Base-by-base conservation (phyloP, 2,113 vertebrate genomes). In the Pelmatolapia mariae region DNA sequence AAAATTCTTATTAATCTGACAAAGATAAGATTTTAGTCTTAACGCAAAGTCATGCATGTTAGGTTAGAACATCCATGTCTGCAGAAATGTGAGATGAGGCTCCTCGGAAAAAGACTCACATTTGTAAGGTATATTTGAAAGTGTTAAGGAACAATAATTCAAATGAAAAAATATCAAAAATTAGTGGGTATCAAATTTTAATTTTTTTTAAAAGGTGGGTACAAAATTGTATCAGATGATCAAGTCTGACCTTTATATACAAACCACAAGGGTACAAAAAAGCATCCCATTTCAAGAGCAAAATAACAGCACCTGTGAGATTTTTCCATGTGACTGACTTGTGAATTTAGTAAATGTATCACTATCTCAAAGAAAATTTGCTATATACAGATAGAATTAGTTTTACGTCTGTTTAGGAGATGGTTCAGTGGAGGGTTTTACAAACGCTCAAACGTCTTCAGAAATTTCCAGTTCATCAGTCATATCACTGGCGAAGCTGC, bases 391-490 rank as follows among this genome's bases (percentile, higher is more conserved):
- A 5, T 4, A 57, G 54, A 57, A 57, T 8, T 38, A 38, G 12
- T 73, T 8, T 43, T 45, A 26, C 2, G 1, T 59, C 29, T n/a
- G 19, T 45, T 66, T 66, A 38, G 33, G 7, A 5, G 13, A 45
- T 6, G 68, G 10, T 26, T 45, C 18, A 36, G 15, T 8, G 13
- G 36, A 29, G 24, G 9, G 8, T 11, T 50, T 38, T 52, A 22
- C 29, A 71, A 73, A 86, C 5, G 50, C 24, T 63, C 45, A 54
- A 38, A 7, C 50, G 13, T 36, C 82, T 50, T 85, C 8, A 33
- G 29, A 54, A 82, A 54, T 80, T 61, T 19, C 24, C 31, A 80
- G n/a, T 83, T 33, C 18, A 52, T 31, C 56, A 68, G 12, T 61
- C 31, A 24, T 54, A 59, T 26, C 4, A 31, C 2, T 12, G 19